These are phyloP conservation scores for Steromphala cineraria DNA, from an alignment of 2,888 invertebrate genomes.

Conservation along the genomic window DNA sequence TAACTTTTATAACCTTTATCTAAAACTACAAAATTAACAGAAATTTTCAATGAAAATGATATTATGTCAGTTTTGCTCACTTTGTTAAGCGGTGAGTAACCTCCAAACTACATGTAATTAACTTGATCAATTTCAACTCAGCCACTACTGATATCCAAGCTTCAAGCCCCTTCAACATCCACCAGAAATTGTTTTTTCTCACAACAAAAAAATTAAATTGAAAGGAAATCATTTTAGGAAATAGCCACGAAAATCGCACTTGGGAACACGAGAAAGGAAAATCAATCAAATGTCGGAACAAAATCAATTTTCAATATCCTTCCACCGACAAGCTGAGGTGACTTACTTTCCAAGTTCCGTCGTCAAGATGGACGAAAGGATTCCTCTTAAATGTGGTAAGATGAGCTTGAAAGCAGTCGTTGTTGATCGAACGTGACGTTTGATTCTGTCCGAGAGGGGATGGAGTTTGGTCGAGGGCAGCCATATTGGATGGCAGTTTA, in stretches of 20 bases:
- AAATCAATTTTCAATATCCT: constrained; percentile 17
- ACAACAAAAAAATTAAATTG: constrained; percentile 13
- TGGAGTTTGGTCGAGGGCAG: not conserved
- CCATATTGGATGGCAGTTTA: constrained; percentile 56
- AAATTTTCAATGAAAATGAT: too few species aligned
- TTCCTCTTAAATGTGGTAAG: constrained; percentile 56
- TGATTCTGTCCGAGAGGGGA: not conserved
- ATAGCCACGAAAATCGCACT: constrained; percentile 5
- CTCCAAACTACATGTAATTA: too few species aligned
- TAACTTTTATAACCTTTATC: too few species aligned
- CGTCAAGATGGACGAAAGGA: constrained; percentile 44
- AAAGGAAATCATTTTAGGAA: constrained; percentile 8
- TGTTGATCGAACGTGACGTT: not conserved
- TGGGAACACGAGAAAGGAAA: not conserved
- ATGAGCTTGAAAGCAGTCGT: constrained; percentile 57
- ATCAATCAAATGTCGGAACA: constrained; percentile 1
- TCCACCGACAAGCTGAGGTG: not conserved
- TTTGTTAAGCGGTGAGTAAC: too few species aligned
- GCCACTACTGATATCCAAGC: not conserved
- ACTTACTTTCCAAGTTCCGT: constrained; percentile 43
- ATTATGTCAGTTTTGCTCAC: too few species aligned
- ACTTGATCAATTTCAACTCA: not conserved
- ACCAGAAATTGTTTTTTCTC: not conserved
- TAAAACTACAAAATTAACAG: too few species aligned
- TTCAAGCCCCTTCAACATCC: not conserved